Percentiles rank a stretch among this genome's conserved stretches.
Conservation (phyloP, 2,797 vertebrate genomes). For the Hybognathus amarus region DNA sequence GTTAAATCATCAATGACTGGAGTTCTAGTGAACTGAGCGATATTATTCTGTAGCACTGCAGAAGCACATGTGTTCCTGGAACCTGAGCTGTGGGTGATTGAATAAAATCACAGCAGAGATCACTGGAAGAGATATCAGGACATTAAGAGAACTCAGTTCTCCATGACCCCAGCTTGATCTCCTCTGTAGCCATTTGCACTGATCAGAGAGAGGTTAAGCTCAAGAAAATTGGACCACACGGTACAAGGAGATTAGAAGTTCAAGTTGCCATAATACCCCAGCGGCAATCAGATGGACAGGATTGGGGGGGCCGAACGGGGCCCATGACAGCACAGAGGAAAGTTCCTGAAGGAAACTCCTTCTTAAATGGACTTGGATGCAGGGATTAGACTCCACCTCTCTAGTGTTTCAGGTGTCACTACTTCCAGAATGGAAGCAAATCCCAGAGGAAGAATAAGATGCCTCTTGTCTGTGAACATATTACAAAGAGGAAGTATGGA, state of each 20-base stretch:
- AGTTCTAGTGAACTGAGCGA: slow-evolving; percentile 55
- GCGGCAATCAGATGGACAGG: slow-evolving; percentile 72
- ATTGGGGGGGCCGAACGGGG: slow-evolving; percentile 37
- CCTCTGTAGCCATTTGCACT: slow-evolving; percentile 69
- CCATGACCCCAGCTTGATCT: slow-evolving; percentile 82
- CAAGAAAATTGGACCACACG: slow-evolving; percentile 56
- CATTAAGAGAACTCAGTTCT: slow-evolving; percentile 66
- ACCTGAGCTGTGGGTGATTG: slow-evolving; percentile 64
- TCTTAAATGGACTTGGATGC: slow-evolving; percentile 63
- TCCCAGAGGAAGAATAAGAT: slow-evolving; percentile 50
- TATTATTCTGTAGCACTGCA: slow-evolving; percentile 31
- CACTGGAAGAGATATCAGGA: slow-evolving; percentile 65
- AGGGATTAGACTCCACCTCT: slow-evolving; percentile 58
- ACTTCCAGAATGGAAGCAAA: slow-evolving; percentile 62
- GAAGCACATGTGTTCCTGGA: slow-evolving; percentile 62
- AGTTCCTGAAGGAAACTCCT: slow-evolving; percentile 68
- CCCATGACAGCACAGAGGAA: slow-evolving; percentile 62
- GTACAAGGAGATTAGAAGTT: slow-evolving; percentile 71
- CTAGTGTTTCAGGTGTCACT: slow-evolving; percentile 65
- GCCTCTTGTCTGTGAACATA: slow-evolving; percentile 51
- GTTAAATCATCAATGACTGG: slow-evolving; percentile 28
- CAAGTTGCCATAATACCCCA: slow-evolving; percentile 76
- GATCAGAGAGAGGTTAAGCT: slow-evolving; percentile 65
- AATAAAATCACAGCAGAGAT: slow-evolving; percentile 66
- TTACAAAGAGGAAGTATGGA: slow-evolving; percentile 66